Conservation (phyloP, 1,140 invertebrate genomes). For the Polypedilum pembai region DNA sequence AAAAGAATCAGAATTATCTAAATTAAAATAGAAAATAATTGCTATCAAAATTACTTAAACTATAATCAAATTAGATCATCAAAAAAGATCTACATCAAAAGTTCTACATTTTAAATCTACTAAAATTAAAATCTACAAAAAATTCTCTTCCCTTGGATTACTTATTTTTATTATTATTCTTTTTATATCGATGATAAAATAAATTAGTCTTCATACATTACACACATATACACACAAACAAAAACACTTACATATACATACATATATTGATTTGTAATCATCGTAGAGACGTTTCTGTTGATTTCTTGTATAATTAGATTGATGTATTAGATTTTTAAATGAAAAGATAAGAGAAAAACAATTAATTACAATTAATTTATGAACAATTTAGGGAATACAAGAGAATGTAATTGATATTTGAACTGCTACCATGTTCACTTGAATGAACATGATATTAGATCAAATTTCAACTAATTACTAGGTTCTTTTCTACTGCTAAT, state of each 20-base stretch:
- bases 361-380: constrained; percentile 15
- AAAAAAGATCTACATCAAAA: too few species aligned
- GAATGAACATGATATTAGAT: background rate
- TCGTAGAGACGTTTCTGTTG: constrained; percentile 11
- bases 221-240: background rate
- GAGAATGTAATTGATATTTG: background rate
- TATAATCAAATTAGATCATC: too few species aligned
- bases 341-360: too few species aligned
- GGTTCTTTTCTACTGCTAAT: too few species aligned
- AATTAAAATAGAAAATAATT: too few species aligned
- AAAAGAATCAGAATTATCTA: too few species aligned
- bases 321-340: constrained; percentile 5
- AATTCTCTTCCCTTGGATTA: too few species aligned
- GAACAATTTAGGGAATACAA: constrained; percentile 18
- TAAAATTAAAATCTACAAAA: too few species aligned
- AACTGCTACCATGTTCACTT: background rate
- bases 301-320: background rate
- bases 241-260: constrained; percentile 4
- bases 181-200: too few species aligned
- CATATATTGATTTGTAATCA: constrained; percentile 16
- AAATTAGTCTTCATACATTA: background rate
- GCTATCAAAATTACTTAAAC: too few species aligned
- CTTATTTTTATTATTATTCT: too few species aligned
- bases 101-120: too few species aligned
- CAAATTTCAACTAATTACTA: background rate